Evolutionary conservation across 92 coral and sea anemone genomes (phyloP).

Genomic region (Palythoa grandiflora): DNA sequence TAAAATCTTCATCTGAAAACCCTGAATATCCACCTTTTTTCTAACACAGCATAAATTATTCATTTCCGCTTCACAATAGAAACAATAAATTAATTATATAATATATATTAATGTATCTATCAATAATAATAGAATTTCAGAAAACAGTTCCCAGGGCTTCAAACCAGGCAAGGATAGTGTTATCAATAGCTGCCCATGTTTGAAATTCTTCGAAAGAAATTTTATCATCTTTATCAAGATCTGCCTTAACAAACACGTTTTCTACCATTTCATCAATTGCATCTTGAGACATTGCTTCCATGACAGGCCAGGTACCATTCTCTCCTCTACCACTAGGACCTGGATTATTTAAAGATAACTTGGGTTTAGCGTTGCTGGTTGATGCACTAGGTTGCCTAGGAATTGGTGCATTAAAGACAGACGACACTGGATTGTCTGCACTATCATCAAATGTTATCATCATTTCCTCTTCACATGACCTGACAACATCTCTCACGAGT

Average conservation of each 20-base stretch:
- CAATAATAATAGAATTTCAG: slow-evolving; percentile 23
- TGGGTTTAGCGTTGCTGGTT: slow-evolving; percentile 71
- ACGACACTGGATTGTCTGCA: slow-evolving; percentile 96
- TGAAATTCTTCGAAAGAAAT: slow-evolving; percentile 96
- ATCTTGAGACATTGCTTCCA: slow-evolving; percentile 99
- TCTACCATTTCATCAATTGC: slow-evolving; percentile 99
- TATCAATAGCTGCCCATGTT: slow-evolving; percentile 93
- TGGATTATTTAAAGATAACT: slow-evolving; percentile 63
- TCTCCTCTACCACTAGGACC: slow-evolving; percentile 67
- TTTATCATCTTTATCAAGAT: slow-evolving; percentile 85
- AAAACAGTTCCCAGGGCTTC: slow-evolving; percentile 97
- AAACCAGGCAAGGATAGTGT: slow-evolving; percentile 96
- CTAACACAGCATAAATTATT: neutral
- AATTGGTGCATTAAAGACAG: slow-evolving; percentile 97
- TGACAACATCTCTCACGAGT: slow-evolving; percentile 94
- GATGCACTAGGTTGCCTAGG: slow-evolving; percentile 78
- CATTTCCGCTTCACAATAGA: neutral
- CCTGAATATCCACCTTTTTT: neutral
- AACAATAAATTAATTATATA: neutral
- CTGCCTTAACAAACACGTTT: slow-evolving; percentile 92
- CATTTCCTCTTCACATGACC: slow-evolving; percentile 98
- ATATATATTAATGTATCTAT: neutral
- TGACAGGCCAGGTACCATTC: slow-evolving; percentile 93
- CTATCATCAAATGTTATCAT: slow-evolving; percentile 98
- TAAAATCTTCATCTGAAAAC: neutral